These are phyloP conservation scores for Caenorhabditis parvicauda DNA, from an alignment of 2,888 invertebrate genomes.

Conservation along the genomic window DNA sequence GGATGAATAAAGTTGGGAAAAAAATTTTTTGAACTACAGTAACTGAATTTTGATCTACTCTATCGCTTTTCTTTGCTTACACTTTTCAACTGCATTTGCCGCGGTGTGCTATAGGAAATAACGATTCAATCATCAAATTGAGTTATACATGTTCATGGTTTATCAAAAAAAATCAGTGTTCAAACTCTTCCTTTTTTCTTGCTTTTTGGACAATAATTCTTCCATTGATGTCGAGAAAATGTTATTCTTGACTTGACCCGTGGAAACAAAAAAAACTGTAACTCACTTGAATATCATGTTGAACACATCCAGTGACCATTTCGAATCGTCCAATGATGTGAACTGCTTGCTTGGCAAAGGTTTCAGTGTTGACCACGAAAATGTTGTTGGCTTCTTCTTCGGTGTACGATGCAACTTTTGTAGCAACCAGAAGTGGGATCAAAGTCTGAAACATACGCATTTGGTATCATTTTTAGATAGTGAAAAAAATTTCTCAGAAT, in stretches of 20 bases:
- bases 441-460: constrained; percentile 43
- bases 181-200: no score
- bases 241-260: neutral
- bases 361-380: constrained; percentile 56
- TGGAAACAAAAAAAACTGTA: no score
- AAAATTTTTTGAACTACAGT: no score
- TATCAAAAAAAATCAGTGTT: neutral
- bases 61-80: no score
- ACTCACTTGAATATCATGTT: constrained; percentile 56
- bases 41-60: no score
- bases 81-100: no score
- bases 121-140: no score
- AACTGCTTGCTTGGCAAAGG: constrained; percentile 56
- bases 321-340: constrained; percentile 50
- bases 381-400: constrained; percentile 55
- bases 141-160: no score
- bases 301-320: constrained; percentile 55
- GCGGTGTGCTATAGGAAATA: no score
- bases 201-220: no score
- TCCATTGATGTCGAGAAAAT: constrained; percentile 7
- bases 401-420: constrained; percentile 59
- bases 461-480: neutral
- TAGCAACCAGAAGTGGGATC: constrained; percentile 59
- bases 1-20: no score
- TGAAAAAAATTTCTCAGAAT: no score